phyloP scores from a whole-genome alignment of 2,113 vertebrate species.

The Trinectes maculatus region DNA sequence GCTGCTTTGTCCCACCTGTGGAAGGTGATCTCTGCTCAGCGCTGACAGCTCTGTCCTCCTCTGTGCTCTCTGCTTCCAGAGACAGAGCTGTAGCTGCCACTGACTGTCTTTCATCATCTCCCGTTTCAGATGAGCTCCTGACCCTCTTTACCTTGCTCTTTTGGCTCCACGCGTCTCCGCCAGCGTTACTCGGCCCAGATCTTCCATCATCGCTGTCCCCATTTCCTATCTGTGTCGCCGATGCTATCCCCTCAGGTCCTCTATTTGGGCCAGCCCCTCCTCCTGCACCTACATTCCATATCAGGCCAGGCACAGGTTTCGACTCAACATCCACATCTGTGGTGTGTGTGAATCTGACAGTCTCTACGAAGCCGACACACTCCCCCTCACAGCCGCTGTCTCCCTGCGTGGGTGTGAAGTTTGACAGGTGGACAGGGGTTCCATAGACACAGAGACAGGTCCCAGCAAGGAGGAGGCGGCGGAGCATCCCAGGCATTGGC shows the following conservation, averaged over 20 bases:
- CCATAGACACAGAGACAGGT: slow-evolving; percentile 60
- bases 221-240: slow-evolving; percentile 51
- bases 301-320: slow-evolving; percentile 13
- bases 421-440: slow-evolving; percentile 48
- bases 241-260: slow-evolving; percentile 39
- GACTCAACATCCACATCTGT: slow-evolving; percentile 15
- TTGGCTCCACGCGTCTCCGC: slow-evolving; percentile 35
- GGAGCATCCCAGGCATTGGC: slow-evolving; percentile 55
- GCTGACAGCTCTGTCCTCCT: not conserved
- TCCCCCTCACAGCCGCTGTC: slow-evolving; percentile 43
- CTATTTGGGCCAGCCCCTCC: slow-evolving; percentile 51
- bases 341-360: not conserved
- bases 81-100: slow-evolving; percentile 9
- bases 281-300: slow-evolving; percentile 45
- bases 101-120: slow-evolving; percentile 22
- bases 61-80: not conserved
- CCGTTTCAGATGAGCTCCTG: slow-evolving; percentile 36
- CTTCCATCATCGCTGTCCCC: slow-evolving; percentile 44
- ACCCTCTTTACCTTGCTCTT: slow-evolving; percentile 15
- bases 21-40: slow-evolving; percentile 8
- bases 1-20: slow-evolving; percentile 24
- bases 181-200: slow-evolving; percentile 51
- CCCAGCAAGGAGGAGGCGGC: slow-evolving; percentile 66
- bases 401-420: slow-evolving; percentile 16
- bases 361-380: slow-evolving; percentile 24